phyloP scores from a whole-genome alignment of 2,797 vertebrate genomes.

The Halcyon badia region DNA sequence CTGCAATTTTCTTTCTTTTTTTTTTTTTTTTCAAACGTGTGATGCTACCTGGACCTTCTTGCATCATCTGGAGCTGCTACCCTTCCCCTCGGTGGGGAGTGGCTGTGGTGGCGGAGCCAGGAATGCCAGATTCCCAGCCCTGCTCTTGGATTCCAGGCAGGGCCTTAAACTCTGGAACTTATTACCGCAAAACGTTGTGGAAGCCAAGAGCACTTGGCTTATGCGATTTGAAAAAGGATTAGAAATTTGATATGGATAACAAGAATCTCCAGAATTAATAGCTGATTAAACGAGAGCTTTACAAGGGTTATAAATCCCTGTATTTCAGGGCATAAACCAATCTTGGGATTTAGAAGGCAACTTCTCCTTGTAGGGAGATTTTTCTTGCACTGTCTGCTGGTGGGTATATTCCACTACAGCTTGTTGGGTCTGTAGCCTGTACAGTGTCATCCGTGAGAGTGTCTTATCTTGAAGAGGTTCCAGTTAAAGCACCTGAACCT shows the following conservation, averaged over 20 bases:
- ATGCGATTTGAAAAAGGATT: slow-evolving; percentile 23
- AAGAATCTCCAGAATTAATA: slow-evolving; percentile 16
- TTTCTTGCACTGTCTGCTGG: background rate
- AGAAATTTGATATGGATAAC: background rate
- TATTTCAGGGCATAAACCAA: background rate
- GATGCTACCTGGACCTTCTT: background rate
- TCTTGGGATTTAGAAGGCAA: background rate
- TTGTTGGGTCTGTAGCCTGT: accelerated
- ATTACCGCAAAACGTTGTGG: background rate
- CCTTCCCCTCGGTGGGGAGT: background rate
- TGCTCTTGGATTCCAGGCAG: background rate
- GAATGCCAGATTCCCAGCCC: background rate
- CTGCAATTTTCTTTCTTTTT: background rate
- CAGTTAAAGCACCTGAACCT: background rate
- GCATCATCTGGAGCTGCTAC: background rate
- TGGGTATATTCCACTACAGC: background rate
- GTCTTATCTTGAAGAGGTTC: background rate
- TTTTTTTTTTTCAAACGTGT: background rate
- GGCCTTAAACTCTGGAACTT: slow-evolving; percentile 22
- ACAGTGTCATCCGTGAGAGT: accelerated
- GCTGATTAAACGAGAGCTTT: slow-evolving; percentile 1
- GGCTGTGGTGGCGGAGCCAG: background rate
- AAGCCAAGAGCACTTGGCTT: background rate
- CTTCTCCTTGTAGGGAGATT: background rate
- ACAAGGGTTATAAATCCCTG: background rate